These are phyloP conservation scores for Eurypyga helias DNA, from an alignment of 2,113 vertebrate genomes.

Conservation along the genomic window DNA sequence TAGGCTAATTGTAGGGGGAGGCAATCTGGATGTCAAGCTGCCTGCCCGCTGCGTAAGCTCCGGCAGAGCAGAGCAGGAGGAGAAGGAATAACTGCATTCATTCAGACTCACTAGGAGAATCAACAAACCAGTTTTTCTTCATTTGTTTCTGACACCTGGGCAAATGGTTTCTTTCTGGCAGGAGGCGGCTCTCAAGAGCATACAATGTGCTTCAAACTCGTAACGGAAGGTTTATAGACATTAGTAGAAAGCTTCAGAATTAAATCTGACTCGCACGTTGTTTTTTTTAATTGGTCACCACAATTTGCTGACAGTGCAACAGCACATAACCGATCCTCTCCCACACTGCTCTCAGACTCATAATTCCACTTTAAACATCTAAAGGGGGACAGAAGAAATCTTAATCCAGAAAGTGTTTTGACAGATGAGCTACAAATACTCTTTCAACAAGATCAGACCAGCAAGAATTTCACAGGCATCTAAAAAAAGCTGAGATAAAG, in stretches of 20 bases:
- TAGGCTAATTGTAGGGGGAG: too few species aligned
- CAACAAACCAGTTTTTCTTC: constrained; percentile 68
- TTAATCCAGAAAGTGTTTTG: not conserved
- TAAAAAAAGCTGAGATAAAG: not conserved
- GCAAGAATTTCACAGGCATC: not conserved
- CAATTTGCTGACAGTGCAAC: not conserved
- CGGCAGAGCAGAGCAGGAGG: not conserved
- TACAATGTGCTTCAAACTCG: not conserved
- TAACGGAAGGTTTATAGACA: not conserved
- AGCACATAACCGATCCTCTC: not conserved
- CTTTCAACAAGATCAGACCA: not conserved
- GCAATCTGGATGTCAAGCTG: not conserved
- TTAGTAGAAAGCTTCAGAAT: not conserved
- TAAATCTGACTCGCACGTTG: not conserved
- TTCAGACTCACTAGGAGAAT: constrained; percentile 1
- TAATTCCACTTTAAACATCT: constrained; percentile 73
- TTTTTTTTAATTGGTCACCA: not conserved
- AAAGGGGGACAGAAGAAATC: not conserved
- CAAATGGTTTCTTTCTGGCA: not conserved
- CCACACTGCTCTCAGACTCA: not conserved
- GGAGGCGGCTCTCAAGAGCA: not conserved
- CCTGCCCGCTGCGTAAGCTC: not conserved
- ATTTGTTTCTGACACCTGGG: constrained; percentile 20
- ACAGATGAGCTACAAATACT: not conserved
- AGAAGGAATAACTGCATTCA: not conserved